Conservation (phyloP, 2,113 vertebrate species). For the Aegithalos caudatus region DNA sequence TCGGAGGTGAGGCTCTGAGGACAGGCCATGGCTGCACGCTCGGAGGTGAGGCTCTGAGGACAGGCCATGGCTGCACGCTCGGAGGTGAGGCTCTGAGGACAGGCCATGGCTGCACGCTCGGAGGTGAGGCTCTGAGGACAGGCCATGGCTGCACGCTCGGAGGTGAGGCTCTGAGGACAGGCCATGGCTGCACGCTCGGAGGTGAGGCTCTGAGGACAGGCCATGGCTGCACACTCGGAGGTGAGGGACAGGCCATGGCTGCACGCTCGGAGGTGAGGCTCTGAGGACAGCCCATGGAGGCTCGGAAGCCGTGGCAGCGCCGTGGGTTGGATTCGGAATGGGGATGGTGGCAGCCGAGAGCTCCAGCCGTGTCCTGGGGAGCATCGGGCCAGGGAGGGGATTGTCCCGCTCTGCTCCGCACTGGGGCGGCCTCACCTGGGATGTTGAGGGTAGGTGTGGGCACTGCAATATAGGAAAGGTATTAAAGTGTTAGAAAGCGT, state of each 20-base stretch:
- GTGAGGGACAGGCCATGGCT: accelerated
- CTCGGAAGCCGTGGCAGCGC: neutral
- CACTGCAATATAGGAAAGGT: neutral
- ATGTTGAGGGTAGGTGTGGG: neutral
- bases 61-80: accelerated
- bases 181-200: accelerated
- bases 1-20: neutral
- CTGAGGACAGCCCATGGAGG: accelerated
- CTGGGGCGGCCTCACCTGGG: neutral
- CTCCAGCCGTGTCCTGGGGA: neutral
- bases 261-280: neutral
- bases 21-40: accelerated
- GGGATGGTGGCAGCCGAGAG: neutral
- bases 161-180: neutral
- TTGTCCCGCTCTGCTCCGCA: neutral
- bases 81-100: neutral
- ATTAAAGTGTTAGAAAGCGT: neutral
- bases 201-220: neutral
- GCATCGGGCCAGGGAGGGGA: neutral
- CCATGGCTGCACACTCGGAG: accelerated
- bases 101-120: accelerated
- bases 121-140: neutral
- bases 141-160: accelerated
- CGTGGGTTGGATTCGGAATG: neutral
- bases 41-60: neutral